Evolutionary conservation across 2,113 vertebrate genomes (phyloP), one percentile per base, ranked within the genome.

Genomic region (Mesocricetus auratus): DNA sequence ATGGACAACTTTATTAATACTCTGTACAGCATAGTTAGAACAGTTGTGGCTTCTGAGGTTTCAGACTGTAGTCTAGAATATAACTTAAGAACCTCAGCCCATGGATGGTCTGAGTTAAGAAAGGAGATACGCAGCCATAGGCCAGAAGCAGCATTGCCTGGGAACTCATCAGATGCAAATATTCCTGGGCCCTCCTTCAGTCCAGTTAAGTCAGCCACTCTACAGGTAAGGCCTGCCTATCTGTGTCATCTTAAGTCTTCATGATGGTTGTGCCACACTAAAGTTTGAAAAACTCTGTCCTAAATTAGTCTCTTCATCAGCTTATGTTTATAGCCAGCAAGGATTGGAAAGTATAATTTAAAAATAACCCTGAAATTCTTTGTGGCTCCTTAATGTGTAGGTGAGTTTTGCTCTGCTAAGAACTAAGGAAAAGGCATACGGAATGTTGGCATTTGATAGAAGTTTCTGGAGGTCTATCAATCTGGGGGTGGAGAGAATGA

Each of bases 391-490:
- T 87, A 74, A 36, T 74, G 22, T 88, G 66, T 81, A 56, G 12
- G 36, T 60, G 9, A 74, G 42, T 93, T 89, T 90, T 91, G 16
- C 90, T 92, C 62, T 74, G 82, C 71, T 91, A 15, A 95, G 58
- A 89, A 3, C 90, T 81, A 81, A 90, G 69, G 47, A 81, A 81
- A 89, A 79, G 77, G n/a, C 12, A 56, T n/a, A 60, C 50, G 60
- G 58, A 39, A n/a, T 82, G n/a, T 8, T 82, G 89, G 73, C 87
- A 86, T 90, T 81, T 90, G 75, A 74, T 21, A 69, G 8, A 45
- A 22, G 10, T 73, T 92, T 83, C 50, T 86, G 26, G 62, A 83
- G 26, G 17, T 78, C 31, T 53, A 50, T 11, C 91, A 58, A 93
- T 88, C 42, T 60, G 26, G 53, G 10, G 5, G 16, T 36, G 68